Conservation (phyloP, 1,140 invertebrate genomes). For the Oppia nitens region DNA sequence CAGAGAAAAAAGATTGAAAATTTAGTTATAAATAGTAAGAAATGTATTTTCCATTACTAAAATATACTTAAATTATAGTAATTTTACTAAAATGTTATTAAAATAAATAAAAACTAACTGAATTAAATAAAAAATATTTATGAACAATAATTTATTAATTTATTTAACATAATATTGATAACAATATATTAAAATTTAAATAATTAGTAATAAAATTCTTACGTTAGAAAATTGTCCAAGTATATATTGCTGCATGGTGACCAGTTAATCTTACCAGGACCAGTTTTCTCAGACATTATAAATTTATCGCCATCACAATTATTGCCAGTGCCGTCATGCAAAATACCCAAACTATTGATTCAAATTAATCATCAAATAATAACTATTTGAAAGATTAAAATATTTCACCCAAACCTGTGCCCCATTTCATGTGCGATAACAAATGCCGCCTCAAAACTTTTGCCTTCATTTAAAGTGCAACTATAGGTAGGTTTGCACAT, state of each 20-base stretch:
- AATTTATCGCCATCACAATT: slow-evolving; percentile 21
- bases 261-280: slow-evolving; percentile 24
- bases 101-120: not conserved
- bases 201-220: slow-evolving; percentile 14
- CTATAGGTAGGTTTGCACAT: slow-evolving; percentile 30
- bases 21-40: too few species aligned
- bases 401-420: slow-evolving; percentile 25
- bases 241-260: slow-evolving; percentile 24
- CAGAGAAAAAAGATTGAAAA: too few species aligned
- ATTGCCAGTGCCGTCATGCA: slow-evolving; percentile 26
- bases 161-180: not conserved
- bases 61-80: too few species aligned
- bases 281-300: slow-evolving; percentile 25
- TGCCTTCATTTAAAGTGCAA: slow-evolving; percentile 32
- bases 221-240: slow-evolving; percentile 26
- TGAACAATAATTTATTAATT: not conserved
- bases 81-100: slow-evolving; percentile 1
- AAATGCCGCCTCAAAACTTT: slow-evolving; percentile 31
- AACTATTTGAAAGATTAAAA: not conserved
- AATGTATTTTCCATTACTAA: too few species aligned
- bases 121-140: too few species aligned
- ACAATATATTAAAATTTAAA: not conserved
- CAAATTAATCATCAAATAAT: not conserved
- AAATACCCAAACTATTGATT: slow-evolving; percentile 25
- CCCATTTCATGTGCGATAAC: slow-evolving; percentile 33